Conservation (phyloP, 2,797 vertebrate species). For the Falco cherrug region DNA sequence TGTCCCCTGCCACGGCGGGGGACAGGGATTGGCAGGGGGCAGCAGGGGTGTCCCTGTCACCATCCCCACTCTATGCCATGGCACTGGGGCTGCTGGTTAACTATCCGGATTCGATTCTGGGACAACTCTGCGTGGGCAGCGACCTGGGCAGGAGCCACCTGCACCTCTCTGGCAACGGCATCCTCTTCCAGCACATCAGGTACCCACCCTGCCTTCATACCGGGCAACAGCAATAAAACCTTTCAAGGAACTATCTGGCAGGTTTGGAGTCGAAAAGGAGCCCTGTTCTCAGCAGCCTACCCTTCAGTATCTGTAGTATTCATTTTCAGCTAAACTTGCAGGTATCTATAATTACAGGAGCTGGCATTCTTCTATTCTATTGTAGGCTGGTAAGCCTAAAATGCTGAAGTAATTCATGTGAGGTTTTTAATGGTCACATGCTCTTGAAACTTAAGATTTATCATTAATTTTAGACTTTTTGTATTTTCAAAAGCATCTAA, state of each 20-base stretch:
- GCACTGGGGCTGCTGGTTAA: conserved; percentile 74
- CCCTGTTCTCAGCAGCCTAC: background rate
- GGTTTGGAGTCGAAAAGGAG: background rate
- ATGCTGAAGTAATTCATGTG: background rate
- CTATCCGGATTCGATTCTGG: conserved; percentile 74
- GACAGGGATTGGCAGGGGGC: fast-evolving
- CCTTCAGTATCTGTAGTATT: background rate
- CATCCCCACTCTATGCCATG: conserved; percentile 60
- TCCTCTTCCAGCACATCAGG: conserved; percentile 77
- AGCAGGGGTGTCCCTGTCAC: background rate
- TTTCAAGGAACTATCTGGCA: background rate
- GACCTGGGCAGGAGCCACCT: conserved; percentile 56
- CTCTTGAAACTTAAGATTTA: background rate
- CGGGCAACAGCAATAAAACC: background rate
- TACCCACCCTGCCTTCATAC: background rate
- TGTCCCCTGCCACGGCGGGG: background rate
- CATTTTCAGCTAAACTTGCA: background rate
- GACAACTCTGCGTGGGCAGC: conserved; percentile 54
- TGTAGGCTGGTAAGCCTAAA: background rate
- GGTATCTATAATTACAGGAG: background rate
- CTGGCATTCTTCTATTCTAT: background rate
- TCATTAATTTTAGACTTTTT: background rate
- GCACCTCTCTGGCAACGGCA: conserved; percentile 66
- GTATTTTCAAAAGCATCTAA: background rate
- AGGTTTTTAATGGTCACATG: background rate